These are phyloP conservation scores for Triops cancriformis DNA, from an alignment of 1,140 invertebrate species.

Conservation along the genomic window DNA sequence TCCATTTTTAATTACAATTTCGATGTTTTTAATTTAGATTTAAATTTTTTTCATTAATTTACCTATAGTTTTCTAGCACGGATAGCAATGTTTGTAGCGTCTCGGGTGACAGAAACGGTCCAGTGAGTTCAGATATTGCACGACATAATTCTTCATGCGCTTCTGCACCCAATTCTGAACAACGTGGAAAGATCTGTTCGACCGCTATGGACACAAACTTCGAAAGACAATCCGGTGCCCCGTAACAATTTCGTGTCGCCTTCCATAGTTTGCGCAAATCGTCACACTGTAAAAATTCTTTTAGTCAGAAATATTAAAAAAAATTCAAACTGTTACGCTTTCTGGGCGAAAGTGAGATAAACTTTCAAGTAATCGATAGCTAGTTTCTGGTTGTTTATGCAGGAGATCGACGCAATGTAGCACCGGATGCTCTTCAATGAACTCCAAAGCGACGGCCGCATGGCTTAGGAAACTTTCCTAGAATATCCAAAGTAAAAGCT, in stretches of 20 bases:
- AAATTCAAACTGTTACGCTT: not conserved
- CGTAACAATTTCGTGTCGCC: not conserved
- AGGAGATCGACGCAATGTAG: not conserved
- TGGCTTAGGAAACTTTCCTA: not conserved
- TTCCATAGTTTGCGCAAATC: not conserved
- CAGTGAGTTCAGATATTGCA: not conserved
- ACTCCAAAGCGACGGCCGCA: not conserved
- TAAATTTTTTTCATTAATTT: not conserved
- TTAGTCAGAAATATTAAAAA: not conserved
- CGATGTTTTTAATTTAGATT: too few relatives aligned
- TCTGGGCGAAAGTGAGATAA: not conserved
- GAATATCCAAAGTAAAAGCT: not conserved
- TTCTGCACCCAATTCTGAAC: not conserved
- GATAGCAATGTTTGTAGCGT: not conserved
- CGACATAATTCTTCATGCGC: not conserved
- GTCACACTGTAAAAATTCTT: not conserved
- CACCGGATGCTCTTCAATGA: not conserved
- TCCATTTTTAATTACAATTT: too few relatives aligned
- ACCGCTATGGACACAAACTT: not conserved
- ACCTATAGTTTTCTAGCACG: not conserved
- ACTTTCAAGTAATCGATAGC: not conserved
- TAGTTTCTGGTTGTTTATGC: not conserved
- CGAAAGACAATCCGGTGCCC: not conserved
- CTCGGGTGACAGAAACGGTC: not conserved
- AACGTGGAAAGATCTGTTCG: not conserved